Conservation (phyloP, 2,888 invertebrate species). For the Tachina lurida region DNA sequence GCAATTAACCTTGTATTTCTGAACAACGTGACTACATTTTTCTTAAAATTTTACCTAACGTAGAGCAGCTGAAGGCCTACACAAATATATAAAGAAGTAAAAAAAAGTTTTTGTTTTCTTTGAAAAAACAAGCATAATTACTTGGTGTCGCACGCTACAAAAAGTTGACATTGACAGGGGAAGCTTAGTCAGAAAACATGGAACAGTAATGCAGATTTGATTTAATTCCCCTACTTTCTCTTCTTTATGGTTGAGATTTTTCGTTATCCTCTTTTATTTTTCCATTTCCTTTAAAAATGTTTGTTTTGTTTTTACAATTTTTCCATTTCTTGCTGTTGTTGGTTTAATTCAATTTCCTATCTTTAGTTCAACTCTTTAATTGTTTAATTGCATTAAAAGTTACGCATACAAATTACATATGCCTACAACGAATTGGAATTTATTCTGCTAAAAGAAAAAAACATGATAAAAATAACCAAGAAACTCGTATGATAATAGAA, state of each 20-base stretch:
- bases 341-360: constrained; percentile 73
- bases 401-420: constrained; percentile 72
- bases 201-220: constrained; percentile 53
- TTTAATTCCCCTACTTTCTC: constrained; percentile 20
- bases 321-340: constrained; percentile 27
- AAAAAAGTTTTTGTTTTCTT: no score
- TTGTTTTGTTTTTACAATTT: constrained; percentile 59
- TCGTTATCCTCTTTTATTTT: constrained; percentile 13
- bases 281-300: constrained; percentile 14
- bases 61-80: no score
- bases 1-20: no score
- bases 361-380: constrained; percentile 75
- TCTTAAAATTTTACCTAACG: no score
- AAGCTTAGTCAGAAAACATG: no score
- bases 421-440: constrained; percentile 63
- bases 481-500: neutral
- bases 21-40: no score
- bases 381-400: constrained; percentile 81
- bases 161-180: no score
- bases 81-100: no score
- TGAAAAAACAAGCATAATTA: no score
- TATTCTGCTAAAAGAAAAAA: constrained; percentile 4
- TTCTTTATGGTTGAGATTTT: neutral
- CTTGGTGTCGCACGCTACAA: no score
- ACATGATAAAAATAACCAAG: neutral